Evolutionary conservation across 1,140 invertebrate species (phyloP).

Genomic region (Saccostrea glomerata): DNA sequence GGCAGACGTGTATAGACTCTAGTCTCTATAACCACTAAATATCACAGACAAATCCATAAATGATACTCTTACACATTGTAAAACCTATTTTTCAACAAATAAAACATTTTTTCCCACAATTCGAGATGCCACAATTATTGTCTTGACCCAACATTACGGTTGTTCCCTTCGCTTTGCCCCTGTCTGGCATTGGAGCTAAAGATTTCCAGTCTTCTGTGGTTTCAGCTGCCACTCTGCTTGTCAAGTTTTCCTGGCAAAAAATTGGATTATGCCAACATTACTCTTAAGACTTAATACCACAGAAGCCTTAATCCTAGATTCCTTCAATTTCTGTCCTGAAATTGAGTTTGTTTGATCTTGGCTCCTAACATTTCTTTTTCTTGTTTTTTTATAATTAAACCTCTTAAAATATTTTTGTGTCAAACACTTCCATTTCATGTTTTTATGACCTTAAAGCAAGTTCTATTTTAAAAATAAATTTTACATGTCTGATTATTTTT

Average conservation of each 20-base stretch:
- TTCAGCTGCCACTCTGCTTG: neutral
- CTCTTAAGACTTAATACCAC: neutral
- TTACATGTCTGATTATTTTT: too few relatives aligned
- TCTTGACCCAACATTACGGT: neutral
- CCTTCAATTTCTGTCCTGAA: neutral
- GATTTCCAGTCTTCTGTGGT: neutral
- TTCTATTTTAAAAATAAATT: too few relatives aligned
- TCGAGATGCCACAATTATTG: neutral
- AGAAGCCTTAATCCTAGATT: constrained; percentile 7
- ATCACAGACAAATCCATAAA: neutral
- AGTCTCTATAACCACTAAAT: neutral
- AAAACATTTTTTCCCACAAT: neutral
- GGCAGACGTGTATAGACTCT: too few relatives aligned
- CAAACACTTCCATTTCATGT: too few relatives aligned
- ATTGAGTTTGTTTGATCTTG: neutral
- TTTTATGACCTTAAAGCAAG: too few relatives aligned
- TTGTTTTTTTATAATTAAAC: neutral
- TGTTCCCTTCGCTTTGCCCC: neutral
- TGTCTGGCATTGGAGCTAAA: neutral
- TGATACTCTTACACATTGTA: neutral
- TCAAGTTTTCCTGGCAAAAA: neutral
- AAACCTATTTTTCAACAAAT: neutral
- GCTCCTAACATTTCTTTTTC: neutral
- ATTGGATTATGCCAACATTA: constrained; percentile 20
- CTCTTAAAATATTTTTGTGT: too few relatives aligned